Conservation (phyloP, 1,140 invertebrate species). For the Mamestra configurata region DNA sequence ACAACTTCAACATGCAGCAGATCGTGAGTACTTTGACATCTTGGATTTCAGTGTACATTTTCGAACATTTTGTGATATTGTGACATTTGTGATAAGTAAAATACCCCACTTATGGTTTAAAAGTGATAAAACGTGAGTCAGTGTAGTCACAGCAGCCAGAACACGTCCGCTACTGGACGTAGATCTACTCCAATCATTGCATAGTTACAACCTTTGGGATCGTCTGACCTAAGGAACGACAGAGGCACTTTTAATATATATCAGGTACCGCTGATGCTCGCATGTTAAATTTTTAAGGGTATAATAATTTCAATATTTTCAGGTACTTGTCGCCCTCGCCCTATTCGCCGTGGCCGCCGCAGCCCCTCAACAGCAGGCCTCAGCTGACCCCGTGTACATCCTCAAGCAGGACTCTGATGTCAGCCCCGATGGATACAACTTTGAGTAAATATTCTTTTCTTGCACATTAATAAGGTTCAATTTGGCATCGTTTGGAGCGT, state of each 20-base stretch:
- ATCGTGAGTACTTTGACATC: constrained; percentile 69
- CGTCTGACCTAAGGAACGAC: too few relatives aligned
- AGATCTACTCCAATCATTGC: too few relatives aligned
- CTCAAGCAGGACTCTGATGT: constrained; percentile 80
- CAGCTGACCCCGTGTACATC: constrained; percentile 71
- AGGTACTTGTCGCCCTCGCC: constrained; percentile 76
- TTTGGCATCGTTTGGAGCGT: too few relatives aligned
- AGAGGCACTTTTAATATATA: too few relatives aligned
- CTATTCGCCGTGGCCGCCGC: constrained; percentile 69
- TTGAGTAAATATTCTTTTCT: constrained; percentile 69
- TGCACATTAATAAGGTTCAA: too few relatives aligned
- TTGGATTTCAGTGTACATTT: background rate
- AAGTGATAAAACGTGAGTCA: too few relatives aligned
- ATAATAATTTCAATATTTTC: background rate
- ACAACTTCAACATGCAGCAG: constrained; percentile 75
- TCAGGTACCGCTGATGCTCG: too few relatives aligned
- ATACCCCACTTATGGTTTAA: too few relatives aligned
- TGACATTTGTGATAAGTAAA: background rate
- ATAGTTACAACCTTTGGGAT: too few relatives aligned
- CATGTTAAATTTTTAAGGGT: too few relatives aligned
- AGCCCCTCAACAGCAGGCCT: constrained; percentile 67
- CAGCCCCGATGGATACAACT: constrained; percentile 78
- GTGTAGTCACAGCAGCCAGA: too few relatives aligned
- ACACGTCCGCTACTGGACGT: background rate
- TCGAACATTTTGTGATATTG: background rate